Evolutionary conservation across 2,797 vertebrate species (phyloP), one percentile per base, ranked within the genome.

Genomic region (Acanthurus lineatus): DNA sequence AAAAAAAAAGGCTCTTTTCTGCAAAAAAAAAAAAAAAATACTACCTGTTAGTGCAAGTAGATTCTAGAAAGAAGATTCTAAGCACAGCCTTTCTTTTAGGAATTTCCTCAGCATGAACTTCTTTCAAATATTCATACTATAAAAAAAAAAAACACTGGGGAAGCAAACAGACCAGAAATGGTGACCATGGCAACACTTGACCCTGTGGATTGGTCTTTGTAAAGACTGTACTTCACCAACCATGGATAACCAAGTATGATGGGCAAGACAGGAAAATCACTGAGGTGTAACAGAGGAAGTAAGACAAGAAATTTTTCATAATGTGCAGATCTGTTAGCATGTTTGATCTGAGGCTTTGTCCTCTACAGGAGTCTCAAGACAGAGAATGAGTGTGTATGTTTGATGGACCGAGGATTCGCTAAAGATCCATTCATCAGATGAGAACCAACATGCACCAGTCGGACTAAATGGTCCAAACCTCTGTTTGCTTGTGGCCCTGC

Each of bases 241-340:
- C 69, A 69, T 48, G 48, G 44, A 57, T 62, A 38, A 74, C 60
- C 53, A 61, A 68, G 44, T 47, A 56, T 82, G 81, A 82, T 63
- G 45, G 53, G 35, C 49, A 28, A 80, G 79, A 70, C 71, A 72
- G 63, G 35, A 63, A 72, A 68, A 59, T 63, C 75, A 68, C 2
- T 51, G 53, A 66, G 28, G 59, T 69, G 42, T 53, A 73, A 75
- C 69, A 12, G 19, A 52, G 44, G 47, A 14, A 40, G 5, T 16
- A n/a, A 9, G 9, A 12, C 9, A 47, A 59, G 54, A 62, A 14
- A 28, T 45, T 66, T 75, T 51, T 5, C 4, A 19, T 28, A 45
- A 51, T 7, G 9, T 38, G 4, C 17, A 40, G 42, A 67, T 63
- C 54, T n/a, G 22, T 45, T 52, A 0, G 0, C 9, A 53, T 52